Conservation (phyloP, 2,888 invertebrate genomes). For the Harpalus rubripes region DNA sequence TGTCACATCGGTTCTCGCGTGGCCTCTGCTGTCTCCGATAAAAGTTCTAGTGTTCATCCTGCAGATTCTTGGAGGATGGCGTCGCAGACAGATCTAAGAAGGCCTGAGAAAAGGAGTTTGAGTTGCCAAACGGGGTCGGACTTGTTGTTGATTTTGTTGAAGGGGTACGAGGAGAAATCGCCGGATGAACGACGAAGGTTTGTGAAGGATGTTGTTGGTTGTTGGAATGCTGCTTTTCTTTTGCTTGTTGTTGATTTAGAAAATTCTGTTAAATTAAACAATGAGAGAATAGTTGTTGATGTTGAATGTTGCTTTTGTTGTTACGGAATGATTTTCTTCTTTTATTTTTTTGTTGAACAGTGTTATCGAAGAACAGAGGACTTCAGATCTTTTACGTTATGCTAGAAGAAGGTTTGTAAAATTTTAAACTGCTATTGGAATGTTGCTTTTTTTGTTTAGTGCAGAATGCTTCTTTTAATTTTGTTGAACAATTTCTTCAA, state of each 20-base stretch:
- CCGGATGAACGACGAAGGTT: slow-evolving; percentile 48
- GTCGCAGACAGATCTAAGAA: slow-evolving; percentile 58
- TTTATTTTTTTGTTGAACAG: no score
- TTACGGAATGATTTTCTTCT: no score
- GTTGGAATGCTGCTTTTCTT: background rate
- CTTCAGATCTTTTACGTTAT: no score
- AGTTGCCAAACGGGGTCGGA: slow-evolving; percentile 77
- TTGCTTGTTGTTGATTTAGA: background rate
- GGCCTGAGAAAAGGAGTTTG: slow-evolving; percentile 74
- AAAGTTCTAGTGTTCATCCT: slow-evolving; percentile 72
- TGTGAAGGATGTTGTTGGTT: background rate
- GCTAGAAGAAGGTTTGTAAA: no score
- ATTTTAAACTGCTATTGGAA: no score
- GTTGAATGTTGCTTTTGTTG: no score
- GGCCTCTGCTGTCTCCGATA: slow-evolving; percentile 76
- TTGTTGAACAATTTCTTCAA: no score
- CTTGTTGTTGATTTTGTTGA: slow-evolving; percentile 74
- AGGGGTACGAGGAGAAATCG: slow-evolving; percentile 66
- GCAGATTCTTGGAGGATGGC: slow-evolving; percentile 62
- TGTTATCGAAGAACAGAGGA: no score
- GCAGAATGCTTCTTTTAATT: no score
- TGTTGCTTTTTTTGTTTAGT: no score
- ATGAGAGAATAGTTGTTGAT: background rate
- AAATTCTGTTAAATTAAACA: background rate
- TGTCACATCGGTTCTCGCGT: slow-evolving; percentile 81